A percentile compares a stretch with the other conserved stretches of the same genome.
Evolutionary conservation across 2,888 invertebrate species (phyloP).

Genomic region (Tolmerus cingulatus): DNA sequence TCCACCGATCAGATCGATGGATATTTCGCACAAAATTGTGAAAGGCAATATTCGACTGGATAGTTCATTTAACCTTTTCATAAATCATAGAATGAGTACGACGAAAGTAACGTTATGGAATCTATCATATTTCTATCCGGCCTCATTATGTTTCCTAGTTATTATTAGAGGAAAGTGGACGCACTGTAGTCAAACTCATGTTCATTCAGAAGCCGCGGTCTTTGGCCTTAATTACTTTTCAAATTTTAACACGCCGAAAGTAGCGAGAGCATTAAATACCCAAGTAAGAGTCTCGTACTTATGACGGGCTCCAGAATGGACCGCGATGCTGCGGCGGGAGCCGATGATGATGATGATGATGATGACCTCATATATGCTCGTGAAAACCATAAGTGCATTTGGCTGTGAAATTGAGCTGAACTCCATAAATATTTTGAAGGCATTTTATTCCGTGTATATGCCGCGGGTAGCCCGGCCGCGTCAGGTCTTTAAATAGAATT

Average conservation of each 20-base stretch:
- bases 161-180: neutral
- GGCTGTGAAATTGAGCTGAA: neutral
- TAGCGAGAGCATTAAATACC: neutral
- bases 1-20: neutral
- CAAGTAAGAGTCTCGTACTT: neutral
- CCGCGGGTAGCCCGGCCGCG: neutral
- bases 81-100: neutral
- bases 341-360: neutral
- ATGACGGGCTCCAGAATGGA: neutral
- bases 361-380: conserved; percentile 27
- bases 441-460: neutral
- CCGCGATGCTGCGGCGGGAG: neutral
- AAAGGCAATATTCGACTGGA: neutral
- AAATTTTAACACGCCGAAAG: neutral
- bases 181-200: neutral
- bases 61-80: neutral
- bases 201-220: neutral
- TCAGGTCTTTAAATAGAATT: neutral
- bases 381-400: conserved; percentile 21
- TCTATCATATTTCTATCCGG: neutral
- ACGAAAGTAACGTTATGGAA: neutral
- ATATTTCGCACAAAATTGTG: neutral
- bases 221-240: neutral
- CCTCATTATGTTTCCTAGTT: neutral
- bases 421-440: neutral